phyloP scores from a whole-genome alignment of 2,888 invertebrate genomes.

The Sceliomorpha sp. region DNA sequence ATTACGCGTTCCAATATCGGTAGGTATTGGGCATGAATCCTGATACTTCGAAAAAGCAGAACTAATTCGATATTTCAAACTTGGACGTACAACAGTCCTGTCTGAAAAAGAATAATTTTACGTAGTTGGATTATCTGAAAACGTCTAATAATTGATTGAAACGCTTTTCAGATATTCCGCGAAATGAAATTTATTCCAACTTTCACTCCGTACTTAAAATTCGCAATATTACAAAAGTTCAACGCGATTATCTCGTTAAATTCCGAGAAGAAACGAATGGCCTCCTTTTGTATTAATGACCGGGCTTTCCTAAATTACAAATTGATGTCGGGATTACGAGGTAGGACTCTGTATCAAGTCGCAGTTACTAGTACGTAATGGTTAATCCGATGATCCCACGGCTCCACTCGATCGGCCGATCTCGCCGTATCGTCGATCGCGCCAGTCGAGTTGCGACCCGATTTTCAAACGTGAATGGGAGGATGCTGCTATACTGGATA shows the following conservation, averaged over 20 bases:
- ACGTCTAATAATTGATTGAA: too few species aligned
- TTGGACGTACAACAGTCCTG: too few species aligned
- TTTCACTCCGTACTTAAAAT: too few species aligned
- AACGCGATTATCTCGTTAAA: too few species aligned
- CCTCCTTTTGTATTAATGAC: conserved; percentile 1
- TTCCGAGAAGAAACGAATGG: neutral
- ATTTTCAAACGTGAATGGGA: neutral
- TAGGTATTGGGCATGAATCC: conserved; percentile 14
- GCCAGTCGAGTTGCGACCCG: neutral
- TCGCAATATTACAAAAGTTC: too few species aligned
- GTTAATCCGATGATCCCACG: conserved; percentile 22
- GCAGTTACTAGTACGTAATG: conserved; percentile 18
- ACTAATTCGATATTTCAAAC: too few species aligned
- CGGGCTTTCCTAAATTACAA: conserved; percentile 1
- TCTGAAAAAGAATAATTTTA: too few species aligned
- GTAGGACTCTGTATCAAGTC: conserved; percentile 14
- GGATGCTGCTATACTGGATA: too few species aligned
- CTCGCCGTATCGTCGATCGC: conserved; percentile 1
- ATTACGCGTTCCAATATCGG: conserved; percentile 20
- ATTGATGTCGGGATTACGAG: neutral
- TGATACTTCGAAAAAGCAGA: too few species aligned
- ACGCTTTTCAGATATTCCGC: too few species aligned
- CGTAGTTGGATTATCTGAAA: too few species aligned
- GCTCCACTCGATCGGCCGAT: conserved; percentile 11
- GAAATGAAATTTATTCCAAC: too few species aligned